phyloP scores from a whole-genome alignment of 1,140 invertebrate species.

The Plodia interpunctella region DNA sequence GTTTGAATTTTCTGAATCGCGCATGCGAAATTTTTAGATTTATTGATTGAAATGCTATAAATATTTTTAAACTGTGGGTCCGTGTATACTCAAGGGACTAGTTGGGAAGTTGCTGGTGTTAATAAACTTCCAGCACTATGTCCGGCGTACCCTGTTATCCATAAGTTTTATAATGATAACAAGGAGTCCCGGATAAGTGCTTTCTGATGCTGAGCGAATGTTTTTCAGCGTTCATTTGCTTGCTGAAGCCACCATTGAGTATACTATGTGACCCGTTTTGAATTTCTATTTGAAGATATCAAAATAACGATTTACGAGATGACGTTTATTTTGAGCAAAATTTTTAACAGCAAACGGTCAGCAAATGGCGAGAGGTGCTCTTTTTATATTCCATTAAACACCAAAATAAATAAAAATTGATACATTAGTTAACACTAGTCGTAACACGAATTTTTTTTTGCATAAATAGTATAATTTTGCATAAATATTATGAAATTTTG shows the following conservation, averaged over 20 bases:
- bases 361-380: no score
- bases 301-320: background rate
- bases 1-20: constrained; percentile 24
- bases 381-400: no score
- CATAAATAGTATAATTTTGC: no score
- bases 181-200: background rate
- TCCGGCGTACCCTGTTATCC: background rate
- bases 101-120: constrained; percentile 23
- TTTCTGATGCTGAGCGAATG: background rate
- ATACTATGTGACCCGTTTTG: constrained; percentile 30
- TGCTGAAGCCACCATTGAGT: constrained; percentile 22
- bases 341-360: no score
- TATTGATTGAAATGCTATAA: background rate
- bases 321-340: no score
- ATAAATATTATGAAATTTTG: no score
- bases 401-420: no score
- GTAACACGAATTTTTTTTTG: no score
- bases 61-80: constrained; percentile 18
- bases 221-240: background rate
- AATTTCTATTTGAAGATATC: background rate
- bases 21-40: constrained; percentile 28
- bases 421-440: no score
- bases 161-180: background rate
- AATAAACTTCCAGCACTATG: constrained; percentile 15
- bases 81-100: constrained; percentile 40